Evolutionary conservation across 92 coral and sea anemone genomes (phyloP).

Genomic region (Diadumene lineata): DNA sequence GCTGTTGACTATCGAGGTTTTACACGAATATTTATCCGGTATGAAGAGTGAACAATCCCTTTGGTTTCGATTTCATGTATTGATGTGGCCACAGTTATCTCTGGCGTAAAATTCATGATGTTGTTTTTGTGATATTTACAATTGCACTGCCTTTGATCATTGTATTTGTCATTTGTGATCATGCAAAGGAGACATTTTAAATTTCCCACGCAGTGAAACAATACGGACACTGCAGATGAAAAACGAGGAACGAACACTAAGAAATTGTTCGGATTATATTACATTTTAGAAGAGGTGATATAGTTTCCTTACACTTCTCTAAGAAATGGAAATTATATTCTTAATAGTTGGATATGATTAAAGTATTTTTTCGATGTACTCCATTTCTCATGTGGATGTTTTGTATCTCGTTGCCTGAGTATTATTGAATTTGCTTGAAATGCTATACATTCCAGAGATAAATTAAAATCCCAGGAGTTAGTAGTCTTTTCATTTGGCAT

Average conservation of each 20-base stretch:
- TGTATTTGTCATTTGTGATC: slow-evolving; percentile 9
- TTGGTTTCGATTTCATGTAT: slow-evolving; percentile 31
- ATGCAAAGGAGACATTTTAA: slow-evolving; percentile 60
- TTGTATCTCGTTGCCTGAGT: background rate
- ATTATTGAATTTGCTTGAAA: background rate
- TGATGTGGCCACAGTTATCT: background rate
- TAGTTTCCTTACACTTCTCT: background rate
- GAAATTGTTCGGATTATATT: background rate
- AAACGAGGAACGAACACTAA: slow-evolving; percentile 30
- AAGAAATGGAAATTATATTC: background rate
- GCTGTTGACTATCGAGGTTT: slow-evolving; percentile 8
- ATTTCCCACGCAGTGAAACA: slow-evolving; percentile 85
- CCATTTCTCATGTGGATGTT: background rate
- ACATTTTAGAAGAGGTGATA: background rate
- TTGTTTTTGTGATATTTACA: slow-evolving; percentile 6
- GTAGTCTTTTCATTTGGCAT: background rate
- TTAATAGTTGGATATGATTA: background rate
- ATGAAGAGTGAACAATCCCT: slow-evolving; percentile 18
- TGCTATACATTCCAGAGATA: slow-evolving; percentile 7
- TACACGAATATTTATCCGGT: slow-evolving; percentile 18
- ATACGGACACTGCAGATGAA: slow-evolving; percentile 19
- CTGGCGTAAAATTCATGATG: background rate
- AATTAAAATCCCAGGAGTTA: background rate
- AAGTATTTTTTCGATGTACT: background rate
- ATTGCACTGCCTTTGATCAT: background rate